Percentiles rank a stretch among this genome's conserved stretches.
phyloP scores from a whole-genome alignment of 2,888 invertebrate genomes.

The Latheticus oryzae region DNA sequence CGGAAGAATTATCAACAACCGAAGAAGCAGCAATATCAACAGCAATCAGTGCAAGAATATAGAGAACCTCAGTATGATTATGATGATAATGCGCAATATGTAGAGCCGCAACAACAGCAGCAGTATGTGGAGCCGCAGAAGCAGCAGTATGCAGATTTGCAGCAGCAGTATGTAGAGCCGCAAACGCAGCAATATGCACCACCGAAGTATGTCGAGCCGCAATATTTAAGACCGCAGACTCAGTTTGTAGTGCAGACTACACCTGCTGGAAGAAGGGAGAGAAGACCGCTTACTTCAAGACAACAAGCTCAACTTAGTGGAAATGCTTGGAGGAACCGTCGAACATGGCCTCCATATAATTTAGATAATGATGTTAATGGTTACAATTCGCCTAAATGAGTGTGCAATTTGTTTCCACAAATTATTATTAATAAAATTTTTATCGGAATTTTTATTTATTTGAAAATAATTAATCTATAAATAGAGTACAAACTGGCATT shows the following conservation, averaged over 20 bases:
- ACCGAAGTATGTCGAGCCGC: conserved; percentile 39
- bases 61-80: too few species aligned
- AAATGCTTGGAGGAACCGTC: conserved; percentile 41
- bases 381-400: background rate
- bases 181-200: conserved; percentile 24
- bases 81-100: background rate
- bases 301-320: conserved; percentile 36
- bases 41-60: conserved; percentile 17
- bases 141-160: conserved; percentile 17
- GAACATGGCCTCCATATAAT: conserved; percentile 38
- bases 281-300: background rate
- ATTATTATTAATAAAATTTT: too few species aligned
- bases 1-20: conserved; percentile 17
- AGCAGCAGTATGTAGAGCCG: conserved; percentile 9
- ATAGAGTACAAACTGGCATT: too few species aligned
- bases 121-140: conserved; percentile 25
- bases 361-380: conserved; percentile 49
- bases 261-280: background rate
- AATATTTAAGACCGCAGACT: conserved; percentile 35
- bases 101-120: background rate
- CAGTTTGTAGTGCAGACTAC: conserved; percentile 13
- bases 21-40: background rate
- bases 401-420: background rate
- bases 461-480: too few species aligned
- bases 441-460: too few species aligned